These are phyloP conservation scores for Ptilodon capucinus DNA, from an alignment of 2,888 invertebrate genomes.

Conservation along the genomic window DNA sequence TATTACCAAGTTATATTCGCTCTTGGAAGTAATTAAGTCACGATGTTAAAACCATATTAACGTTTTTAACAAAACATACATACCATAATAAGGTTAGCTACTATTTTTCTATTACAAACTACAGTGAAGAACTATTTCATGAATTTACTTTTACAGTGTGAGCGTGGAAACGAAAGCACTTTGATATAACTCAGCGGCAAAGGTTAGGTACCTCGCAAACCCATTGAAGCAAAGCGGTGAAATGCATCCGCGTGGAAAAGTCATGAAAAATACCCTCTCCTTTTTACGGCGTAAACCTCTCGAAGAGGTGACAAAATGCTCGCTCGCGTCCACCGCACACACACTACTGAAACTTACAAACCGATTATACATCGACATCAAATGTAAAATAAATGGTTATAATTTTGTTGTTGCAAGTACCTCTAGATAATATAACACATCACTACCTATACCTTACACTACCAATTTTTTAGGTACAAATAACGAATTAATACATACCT, in stretches of 20 bases:
- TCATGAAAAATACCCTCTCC: conserved; percentile 63
- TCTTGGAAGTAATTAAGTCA: conserved; percentile 78
- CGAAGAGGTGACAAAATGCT: conserved; percentile 66
- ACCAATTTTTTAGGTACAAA: too few species aligned
- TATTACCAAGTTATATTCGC: conserved; percentile 81
- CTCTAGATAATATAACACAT: too few species aligned
- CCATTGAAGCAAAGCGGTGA: conserved; percentile 62
- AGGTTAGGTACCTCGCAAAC: conserved; percentile 52
- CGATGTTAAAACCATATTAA: conserved; percentile 71
- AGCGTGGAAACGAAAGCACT: conserved; percentile 48
- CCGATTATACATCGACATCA: too few species aligned
- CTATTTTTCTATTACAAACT: conserved; percentile 34
- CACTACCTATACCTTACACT: too few species aligned
- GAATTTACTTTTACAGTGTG: conserved; percentile 37
- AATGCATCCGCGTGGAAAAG: conserved; percentile 66
- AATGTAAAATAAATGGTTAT: too few species aligned
- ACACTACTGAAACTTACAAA: too few species aligned
- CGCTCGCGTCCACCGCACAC: conserved; percentile 42
- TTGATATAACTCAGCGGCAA: conserved; percentile 56
- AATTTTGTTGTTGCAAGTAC: too few species aligned
- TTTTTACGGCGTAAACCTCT: conserved; percentile 58
- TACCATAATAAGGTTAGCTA: conserved; percentile 37
- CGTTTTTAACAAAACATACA: conserved; percentile 60
- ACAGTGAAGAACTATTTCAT: conserved; percentile 34
- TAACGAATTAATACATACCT: too few species aligned